These are phyloP conservation scores for Osedax fenrisi DNA, from an alignment of 2,888 invertebrate species.

Conservation along the genomic window DNA sequence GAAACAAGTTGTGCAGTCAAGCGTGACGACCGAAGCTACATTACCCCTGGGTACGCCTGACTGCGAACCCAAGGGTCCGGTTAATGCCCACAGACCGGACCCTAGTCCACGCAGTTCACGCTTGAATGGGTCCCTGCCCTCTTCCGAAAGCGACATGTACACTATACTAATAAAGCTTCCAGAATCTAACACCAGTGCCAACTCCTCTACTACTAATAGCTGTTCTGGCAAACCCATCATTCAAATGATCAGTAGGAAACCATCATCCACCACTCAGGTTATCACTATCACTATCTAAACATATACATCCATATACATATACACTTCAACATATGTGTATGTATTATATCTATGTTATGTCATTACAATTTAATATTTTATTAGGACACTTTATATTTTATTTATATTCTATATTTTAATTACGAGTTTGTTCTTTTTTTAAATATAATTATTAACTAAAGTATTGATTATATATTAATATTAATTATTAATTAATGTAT, in stretches of 20 bases:
- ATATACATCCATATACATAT: too few relatives aligned
- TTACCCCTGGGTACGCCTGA: constrained; percentile 3
- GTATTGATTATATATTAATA: too few relatives aligned
- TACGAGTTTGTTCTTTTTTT: too few relatives aligned
- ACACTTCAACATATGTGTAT: too few relatives aligned
- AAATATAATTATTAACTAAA: too few relatives aligned
- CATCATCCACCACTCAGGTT: too few relatives aligned
- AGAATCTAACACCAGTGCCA: background rate
- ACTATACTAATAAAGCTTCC: constrained; percentile 75
- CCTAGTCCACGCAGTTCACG: background rate
- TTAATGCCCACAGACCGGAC: background rate
- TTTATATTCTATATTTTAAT: too few relatives aligned
- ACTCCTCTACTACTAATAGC: background rate
- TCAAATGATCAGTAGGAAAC: constrained; percentile 33
- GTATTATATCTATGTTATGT: too few relatives aligned
- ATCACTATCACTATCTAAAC: too few relatives aligned
- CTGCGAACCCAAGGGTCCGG: background rate
- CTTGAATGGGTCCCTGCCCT: background rate
- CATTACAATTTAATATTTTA: too few relatives aligned
- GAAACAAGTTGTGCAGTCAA: constrained; percentile 34
- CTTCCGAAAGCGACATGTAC: constrained; percentile 57
- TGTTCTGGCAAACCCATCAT: constrained; percentile 32
- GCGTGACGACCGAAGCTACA: constrained; percentile 31
- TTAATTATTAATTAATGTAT: too few relatives aligned
- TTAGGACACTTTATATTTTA: too few relatives aligned